Evolutionary conservation across 2,113 vertebrate genomes (phyloP), one percentile per base, ranked within the genome.

Genomic region (Speoplatyrhinus poulsoni): DNA sequence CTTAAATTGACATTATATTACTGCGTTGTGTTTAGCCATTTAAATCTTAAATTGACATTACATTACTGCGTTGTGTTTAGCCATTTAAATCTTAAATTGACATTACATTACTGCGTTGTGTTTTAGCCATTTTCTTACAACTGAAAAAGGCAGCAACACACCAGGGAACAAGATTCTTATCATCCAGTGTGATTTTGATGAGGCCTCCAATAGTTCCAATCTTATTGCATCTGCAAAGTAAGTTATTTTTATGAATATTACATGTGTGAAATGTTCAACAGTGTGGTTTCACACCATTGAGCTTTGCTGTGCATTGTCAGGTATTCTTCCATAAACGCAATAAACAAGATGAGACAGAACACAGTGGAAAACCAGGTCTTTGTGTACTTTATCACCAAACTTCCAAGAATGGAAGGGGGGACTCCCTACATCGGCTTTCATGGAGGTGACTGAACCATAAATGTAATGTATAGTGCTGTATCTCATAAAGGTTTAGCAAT

Each of bases 201-300:
- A 96, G 53, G 91, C 87, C 1, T 86, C 85, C 19, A 92, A 88
- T 11, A 93, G 93, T 47, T 89, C 92, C 9, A 95, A 98, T 88
- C 94, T 98, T 15, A 79, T 96, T 0, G 96, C 96, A 54, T 98
- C 96, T 59, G 97, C 97, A 73, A 98, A 93, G 97, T 98, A 91
- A 60, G 95, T 82, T 0, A 73, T 26, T 55, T 60, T 9, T 9
- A 13, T 26, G 62, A 63, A 62, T 1, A 8, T 57, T 26, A 69
- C 12, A 19, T 0, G 57, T 66, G 1, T 17, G 0, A 3, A 47
- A 47, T 70, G 7, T 11, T 4, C 0, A 3, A 3, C 0, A 2
- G 0, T n/a, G 2, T 16, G 0, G 0, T 70, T 65, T 67, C 57
- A 1, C 3, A 11, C 19, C 75, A 56, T 59, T 76, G 9, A 82